phyloP scores from a whole-genome alignment of 2,113 vertebrate species.

The Tor tambroides region DNA sequence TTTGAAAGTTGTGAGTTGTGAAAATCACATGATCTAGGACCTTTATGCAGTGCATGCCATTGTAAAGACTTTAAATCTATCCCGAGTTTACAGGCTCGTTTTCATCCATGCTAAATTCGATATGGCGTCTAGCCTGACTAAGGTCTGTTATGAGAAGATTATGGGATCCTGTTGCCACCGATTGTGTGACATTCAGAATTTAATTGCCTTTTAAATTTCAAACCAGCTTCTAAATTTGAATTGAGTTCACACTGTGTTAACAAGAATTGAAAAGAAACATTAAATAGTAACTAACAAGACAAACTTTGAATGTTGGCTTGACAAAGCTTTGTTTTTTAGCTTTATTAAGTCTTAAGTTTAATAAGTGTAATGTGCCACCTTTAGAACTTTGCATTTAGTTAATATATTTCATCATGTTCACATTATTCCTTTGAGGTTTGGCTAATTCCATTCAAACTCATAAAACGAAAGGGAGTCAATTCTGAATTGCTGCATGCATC shows the following conservation, averaged over 20 bases:
- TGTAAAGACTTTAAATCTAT: not conserved
- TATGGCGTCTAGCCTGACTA: no score
- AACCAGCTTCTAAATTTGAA: not conserved
- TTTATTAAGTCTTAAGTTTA: no score
- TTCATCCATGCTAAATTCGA: not conserved
- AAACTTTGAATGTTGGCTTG: not conserved
- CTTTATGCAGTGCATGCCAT: no score
- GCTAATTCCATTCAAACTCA: not conserved
- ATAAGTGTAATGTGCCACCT: no score
- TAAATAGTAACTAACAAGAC: not conserved
- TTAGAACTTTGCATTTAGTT: not conserved
- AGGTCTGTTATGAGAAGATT: not conserved
- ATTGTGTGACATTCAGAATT: not conserved
- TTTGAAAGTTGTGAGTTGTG: no score
- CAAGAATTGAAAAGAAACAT: not conserved
- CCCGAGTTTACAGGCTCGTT: no score
- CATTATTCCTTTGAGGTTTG: not conserved
- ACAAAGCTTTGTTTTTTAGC: not conserved
- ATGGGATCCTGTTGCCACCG: slow-evolving; percentile 35
- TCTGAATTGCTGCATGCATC: no score
- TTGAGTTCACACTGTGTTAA: not conserved
- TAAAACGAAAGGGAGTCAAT: not conserved
- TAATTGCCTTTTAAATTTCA: not conserved
- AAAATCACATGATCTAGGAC: no score
- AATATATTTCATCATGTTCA: not conserved